Evolutionary conservation across 1,140 invertebrate genomes (phyloP), one percentile per base, ranked within the genome.

Genomic region (Mactra quadrangularis): DNA sequence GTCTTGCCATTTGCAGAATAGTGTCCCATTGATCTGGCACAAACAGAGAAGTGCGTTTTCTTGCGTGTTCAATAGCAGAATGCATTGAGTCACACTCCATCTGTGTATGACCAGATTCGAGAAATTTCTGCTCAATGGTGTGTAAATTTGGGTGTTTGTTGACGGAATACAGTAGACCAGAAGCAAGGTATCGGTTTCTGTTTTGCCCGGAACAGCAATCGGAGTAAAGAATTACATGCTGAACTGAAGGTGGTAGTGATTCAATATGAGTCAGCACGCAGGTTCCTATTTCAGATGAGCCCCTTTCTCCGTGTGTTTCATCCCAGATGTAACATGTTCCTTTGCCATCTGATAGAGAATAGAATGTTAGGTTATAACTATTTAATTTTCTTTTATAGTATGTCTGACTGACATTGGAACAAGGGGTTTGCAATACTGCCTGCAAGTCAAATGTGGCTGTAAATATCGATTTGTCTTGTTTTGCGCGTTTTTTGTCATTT

Each of bases 161-260:
- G 1, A 81, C 53, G 9, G 53, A 38, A 38, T 75, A 0, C n/a
- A 60, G 1, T 31, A 72, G 27, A 17, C 22, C 79, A 17, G 45
- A n/a, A n/a, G 81, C 29, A n/a, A 83, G n/a, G 27, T 55, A 77
- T n/a, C 35, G 52, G 25, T 83, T 83, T 64, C 72, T 66, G 29
- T 76, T 83, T 55, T 83, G 81, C 17, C 81, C 81, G 7, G 50
- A 53, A 68, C 81, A 76, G 3, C 38, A 68, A 27, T 83, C 81
- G 0, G 81, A 83, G 17, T 70, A 76, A 0, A 83, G 50, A 27
- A 22, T 53, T 3, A 76, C 22, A 60, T 70, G 71, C 19, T 62
- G 41, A 1, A 47, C 25, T n/a, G 47, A 3, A 25, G n/a, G 22
- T 47, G 57, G 57, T 1, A 76, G 15, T 7, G n/a, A 27, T 19